A percentile compares a stretch with the other conserved stretches of the same genome.
Evolutionary conservation across 1,140 invertebrate genomes (phyloP).

Genomic region (Formica exsecta): DNA sequence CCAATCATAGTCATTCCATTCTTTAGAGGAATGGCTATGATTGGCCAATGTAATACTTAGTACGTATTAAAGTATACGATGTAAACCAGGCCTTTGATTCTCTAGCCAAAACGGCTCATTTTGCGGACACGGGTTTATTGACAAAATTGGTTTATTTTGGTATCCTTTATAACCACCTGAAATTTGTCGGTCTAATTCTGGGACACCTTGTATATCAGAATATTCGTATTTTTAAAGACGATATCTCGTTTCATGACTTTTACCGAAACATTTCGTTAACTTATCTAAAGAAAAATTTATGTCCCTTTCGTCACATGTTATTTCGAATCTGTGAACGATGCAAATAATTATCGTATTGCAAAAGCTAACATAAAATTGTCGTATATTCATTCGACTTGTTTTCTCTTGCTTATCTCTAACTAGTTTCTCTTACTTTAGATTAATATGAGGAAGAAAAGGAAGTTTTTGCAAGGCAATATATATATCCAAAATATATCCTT

Average conservation of each 20-base stretch:
- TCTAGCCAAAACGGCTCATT: no score
- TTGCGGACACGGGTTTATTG: no score
- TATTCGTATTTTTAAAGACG: background rate
- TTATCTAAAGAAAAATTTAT: no score
- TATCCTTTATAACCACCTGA: no score
- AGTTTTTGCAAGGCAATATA: background rate
- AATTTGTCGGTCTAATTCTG: no score
- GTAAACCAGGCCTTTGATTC: no score
- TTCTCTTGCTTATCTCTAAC: background rate
- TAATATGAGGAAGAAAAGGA: background rate
- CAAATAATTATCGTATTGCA: slow-evolving; percentile 7
- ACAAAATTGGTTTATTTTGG: no score
- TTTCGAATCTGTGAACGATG: background rate
- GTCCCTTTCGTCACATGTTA: background rate
- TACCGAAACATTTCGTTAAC: background rate
- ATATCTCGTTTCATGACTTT: background rate
- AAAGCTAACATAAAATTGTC: no score
- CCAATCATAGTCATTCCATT: no score
- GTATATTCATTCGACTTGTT: background rate
- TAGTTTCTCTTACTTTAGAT: background rate
- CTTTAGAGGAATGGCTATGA: no score
- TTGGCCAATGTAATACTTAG: no score
- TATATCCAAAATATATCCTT: background rate
- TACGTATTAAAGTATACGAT: no score
- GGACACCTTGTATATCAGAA: background rate